These are phyloP conservation scores for Thamnophis sirtalis DNA, from an alignment of 2,113 vertebrate genomes.

Conservation along the genomic window DNA sequence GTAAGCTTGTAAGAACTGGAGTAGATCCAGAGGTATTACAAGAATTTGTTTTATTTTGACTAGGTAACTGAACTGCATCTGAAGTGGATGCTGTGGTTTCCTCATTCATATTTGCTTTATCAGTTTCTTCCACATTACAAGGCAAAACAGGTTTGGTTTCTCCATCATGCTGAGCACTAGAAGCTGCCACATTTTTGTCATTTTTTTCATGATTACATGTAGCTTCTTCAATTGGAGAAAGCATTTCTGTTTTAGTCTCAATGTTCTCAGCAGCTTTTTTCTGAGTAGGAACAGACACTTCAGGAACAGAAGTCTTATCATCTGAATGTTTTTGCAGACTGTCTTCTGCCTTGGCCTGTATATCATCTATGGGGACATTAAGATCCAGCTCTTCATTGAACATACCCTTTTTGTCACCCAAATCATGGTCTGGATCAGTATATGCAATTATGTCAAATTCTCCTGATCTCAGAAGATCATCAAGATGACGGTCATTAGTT, in stretches of 20 bases:
- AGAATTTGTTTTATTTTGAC: conserved; percentile 64
- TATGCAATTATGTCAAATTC: conserved; percentile 98
- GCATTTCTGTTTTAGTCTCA: conserved; percentile 71
- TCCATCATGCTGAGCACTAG: conserved; percentile 58
- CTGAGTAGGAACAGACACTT: conserved; percentile 58
- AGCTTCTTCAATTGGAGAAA: conserved; percentile 66
- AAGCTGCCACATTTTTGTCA: conserved; percentile 48
- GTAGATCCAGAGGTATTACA: conserved; percentile 68
- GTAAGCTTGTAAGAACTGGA: conserved; percentile 83
- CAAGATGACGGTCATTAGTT: conserved; percentile 89
- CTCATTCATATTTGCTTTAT: conserved; percentile 48
- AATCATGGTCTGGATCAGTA: conserved; percentile 91
- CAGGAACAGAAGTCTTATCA: conserved; percentile 50
- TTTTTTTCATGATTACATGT: conserved; percentile 67
- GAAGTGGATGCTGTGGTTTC: conserved; percentile 58
- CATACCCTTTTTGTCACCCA: conserved; percentile 95
- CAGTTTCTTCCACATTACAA: conserved; percentile 49
- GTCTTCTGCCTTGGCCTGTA: conserved; percentile 62
- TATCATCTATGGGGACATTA: conserved; percentile 81
- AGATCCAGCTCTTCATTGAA: conserved; percentile 94
- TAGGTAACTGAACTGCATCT: conserved; percentile 52
- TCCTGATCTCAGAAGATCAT: conserved; percentile 88
- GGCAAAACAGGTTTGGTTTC: conserved; percentile 45
- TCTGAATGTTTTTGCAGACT: conserved; percentile 60
- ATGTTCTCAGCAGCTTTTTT: conserved; percentile 54